Evolutionary conservation across 2,888 invertebrate genomes (phyloP).

Genomic region (Phengaris alcon): DNA sequence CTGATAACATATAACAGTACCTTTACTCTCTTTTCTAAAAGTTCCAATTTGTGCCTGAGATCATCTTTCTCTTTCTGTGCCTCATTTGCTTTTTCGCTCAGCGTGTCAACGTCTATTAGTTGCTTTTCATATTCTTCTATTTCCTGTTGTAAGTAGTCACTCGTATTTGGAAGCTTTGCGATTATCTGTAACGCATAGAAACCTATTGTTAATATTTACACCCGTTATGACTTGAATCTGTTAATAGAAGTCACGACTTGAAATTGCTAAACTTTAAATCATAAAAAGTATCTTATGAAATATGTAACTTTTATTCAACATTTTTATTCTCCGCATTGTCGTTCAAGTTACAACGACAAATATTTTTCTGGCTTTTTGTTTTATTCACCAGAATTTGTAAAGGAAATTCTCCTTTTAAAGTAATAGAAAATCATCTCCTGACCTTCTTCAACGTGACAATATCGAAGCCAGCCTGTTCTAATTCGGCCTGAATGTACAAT

Average conservation of each 20-base stretch:
- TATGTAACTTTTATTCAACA: not conserved
- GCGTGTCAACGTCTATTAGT: slow-evolving; percentile 87
- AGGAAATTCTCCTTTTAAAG: not conserved
- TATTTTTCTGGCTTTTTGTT: not conserved
- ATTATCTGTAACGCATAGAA: slow-evolving; percentile 74
- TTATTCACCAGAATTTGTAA: not conserved
- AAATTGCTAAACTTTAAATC: not conserved
- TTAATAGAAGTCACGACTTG: not conserved
- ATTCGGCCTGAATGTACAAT: slow-evolving; percentile 90
- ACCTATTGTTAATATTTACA: not conserved
- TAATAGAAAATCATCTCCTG: slow-evolving; percentile 12
- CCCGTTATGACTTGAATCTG: not conserved
- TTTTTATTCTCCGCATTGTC: not conserved
- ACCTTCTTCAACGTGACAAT: slow-evolving; percentile 80
- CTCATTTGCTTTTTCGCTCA: slow-evolving; percentile 84
- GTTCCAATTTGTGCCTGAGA: slow-evolving; percentile 82
- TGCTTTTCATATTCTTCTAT: slow-evolving; percentile 87
- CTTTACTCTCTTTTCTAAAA: slow-evolving; percentile 86
- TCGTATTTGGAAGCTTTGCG: slow-evolving; percentile 80
- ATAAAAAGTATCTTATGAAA: not conserved
- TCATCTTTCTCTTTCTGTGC: slow-evolving; percentile 83
- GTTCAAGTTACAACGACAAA: no score
- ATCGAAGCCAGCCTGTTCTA: slow-evolving; percentile 90
- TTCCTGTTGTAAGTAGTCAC: slow-evolving; percentile 83
- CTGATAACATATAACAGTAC: slow-evolving; percentile 50